These are phyloP conservation scores for Speoplatyrhinus poulsoni DNA, from an alignment of 2,113 vertebrate genomes.

Conservation along the genomic window DNA sequence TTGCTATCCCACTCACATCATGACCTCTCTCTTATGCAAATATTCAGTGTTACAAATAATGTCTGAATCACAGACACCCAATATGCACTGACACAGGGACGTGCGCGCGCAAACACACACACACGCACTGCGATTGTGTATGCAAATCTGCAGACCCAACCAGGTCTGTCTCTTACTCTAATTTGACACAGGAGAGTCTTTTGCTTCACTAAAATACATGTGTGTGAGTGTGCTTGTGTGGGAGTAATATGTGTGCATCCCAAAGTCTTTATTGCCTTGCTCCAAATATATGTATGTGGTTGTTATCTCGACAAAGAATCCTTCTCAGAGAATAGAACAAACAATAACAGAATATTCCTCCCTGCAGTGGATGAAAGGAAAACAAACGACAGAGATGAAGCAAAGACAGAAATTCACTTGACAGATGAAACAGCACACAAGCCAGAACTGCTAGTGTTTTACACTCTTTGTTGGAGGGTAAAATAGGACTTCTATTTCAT, in stretches of 20 bases:
- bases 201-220: conserved; percentile 3
- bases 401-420: conserved; percentile 19
- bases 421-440: conserved; percentile 8
- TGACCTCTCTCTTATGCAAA: conserved; percentile 70
- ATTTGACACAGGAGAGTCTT: conserved; percentile 35
- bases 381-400: conserved; percentile 7
- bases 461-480: not conserved
- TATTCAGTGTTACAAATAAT: conserved; percentile 26
- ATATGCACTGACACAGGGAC: conserved; percentile 4
- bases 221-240: not conserved
- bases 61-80: conserved; percentile 16
- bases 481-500: conserved; percentile 7
- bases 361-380: not conserved
- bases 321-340: conserved; percentile 2
- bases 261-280: not conserved
- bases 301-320: conserved; percentile 9
- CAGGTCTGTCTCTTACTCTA: conserved; percentile 35
- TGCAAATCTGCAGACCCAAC: conserved; percentile 6
- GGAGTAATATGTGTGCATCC: not conserved
- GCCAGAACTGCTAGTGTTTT: not conserved
- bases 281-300: conserved; percentile 8
- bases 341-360: not conserved
- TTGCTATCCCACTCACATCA: conserved; percentile 66
- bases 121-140: conserved; percentile 2
- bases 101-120: not conserved